Percentiles rank a stretch among this genome's conserved stretches.
Conservation (phyloP, 2,113 vertebrate genomes). For the Neofelis nebulosa region DNA sequence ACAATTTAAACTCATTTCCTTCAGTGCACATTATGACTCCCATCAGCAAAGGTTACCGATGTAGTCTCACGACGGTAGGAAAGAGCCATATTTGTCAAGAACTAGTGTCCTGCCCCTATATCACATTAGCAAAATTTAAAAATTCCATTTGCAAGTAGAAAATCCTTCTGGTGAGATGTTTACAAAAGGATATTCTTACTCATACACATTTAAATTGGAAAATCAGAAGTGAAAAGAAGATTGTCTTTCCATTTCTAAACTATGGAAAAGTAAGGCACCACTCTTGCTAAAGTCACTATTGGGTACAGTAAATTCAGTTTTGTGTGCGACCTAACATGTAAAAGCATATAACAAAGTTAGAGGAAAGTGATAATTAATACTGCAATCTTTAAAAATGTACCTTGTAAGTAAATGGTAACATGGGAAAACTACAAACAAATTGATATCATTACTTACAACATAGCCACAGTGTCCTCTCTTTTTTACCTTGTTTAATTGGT, state of each 20-base stretch:
- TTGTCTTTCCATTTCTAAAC: constrained; percentile 54
- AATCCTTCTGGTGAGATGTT: constrained; percentile 46
- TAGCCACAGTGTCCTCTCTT: neutral
- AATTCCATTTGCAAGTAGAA: constrained; percentile 71
- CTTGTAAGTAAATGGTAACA: neutral
- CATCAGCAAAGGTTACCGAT: constrained; percentile 31
- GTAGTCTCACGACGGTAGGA: constrained; percentile 24
- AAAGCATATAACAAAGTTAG: neutral
- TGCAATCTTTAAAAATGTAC: neutral
- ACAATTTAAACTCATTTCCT: constrained; percentile 47
- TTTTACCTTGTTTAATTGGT: neutral
- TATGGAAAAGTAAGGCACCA: constrained; percentile 23
- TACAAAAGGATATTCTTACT: constrained; percentile 41
- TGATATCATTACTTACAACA: neutral
- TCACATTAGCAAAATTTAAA: constrained; percentile 57
- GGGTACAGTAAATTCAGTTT: constrained; percentile 20
- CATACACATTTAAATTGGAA: constrained; percentile 72
- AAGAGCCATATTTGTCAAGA: constrained; percentile 48
- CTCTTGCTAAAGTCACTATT: constrained; percentile 33
- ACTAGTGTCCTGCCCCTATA: neutral
- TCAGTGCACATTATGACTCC: constrained; percentile 21
- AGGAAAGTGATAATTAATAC: constrained; percentile 11
- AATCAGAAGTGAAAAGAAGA: constrained; percentile 62
- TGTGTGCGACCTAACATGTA: neutral
- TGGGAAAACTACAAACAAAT: neutral